Base-by-base conservation (phyloP, 1,140 invertebrate species). In the Eumaeus atala region DNA sequence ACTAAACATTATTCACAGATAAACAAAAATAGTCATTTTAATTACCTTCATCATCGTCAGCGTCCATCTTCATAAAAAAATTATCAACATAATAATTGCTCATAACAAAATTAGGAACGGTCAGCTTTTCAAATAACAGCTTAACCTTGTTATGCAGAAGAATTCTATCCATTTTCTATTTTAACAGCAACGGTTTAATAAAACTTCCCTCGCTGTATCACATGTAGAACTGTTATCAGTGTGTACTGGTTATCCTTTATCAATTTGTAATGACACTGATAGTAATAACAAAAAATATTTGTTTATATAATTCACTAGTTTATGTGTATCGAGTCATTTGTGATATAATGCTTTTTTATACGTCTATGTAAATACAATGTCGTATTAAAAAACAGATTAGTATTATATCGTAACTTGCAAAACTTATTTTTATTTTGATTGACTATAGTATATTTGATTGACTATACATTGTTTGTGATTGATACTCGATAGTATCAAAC, bases 81-180 rank as follows among this genome's bases (percentile, higher is more conserved):
- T 71, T 68, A 54, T 86, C 83, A 3, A 69, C 72, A 54, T 86
- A 86, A 48, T 84, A 84, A 52, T 62, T 80, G 58, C 80, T 66
- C 70, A 86, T 72, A 21, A 83, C 71, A 74, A 83, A 86, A 40
- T 72, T 67, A 0, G 83, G 74, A 48, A 78, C 64, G 0, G 57
- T 54, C 58, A 86, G 62, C 61, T 76, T 83, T 18, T 73, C 63
- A 66, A 86, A 86, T 40, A 86, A 59, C 44, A 77, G 56, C 65
- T 72, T 81, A 12, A 84, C 54, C 68, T 86, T 86, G 50, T 72
- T 76, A 60, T 74, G 69, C 37, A 72, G 59, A 12, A 59, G 57
- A 50, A 58, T 40, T 58, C 49, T 59, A 36, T 77, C 74, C 77
- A 80, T 80, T 49, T 70, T 53, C 18, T 17, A 17, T n/a, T 28